phyloP scores from a whole-genome alignment of 2,888 invertebrate species.

The Sceliomorpha sp. region DNA sequence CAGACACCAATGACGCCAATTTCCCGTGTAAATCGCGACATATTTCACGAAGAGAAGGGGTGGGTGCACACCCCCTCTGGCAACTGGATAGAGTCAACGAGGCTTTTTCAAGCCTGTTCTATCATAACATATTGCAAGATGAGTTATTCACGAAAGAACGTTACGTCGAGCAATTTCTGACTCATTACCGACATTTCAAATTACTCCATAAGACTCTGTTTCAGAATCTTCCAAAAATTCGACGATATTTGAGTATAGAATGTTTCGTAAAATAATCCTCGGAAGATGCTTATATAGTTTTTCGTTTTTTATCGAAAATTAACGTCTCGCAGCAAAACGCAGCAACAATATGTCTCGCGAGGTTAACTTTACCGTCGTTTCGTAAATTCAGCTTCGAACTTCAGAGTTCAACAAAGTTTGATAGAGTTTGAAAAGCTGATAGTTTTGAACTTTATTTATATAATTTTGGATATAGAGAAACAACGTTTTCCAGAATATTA shows the following conservation, averaged over 20 bases:
- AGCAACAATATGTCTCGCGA: too few relatives aligned
- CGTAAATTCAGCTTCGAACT: constrained; percentile 5
- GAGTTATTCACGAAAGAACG: constrained; percentile 29
- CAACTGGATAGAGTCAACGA: constrained; percentile 1
- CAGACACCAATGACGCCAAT: constrained; percentile 79
- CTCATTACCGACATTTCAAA: too few relatives aligned
- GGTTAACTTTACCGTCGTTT: constrained; percentile 25
- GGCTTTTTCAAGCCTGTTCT: constrained; percentile 5
- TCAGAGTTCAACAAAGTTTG: constrained; percentile 16
- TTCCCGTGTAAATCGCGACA: constrained; percentile 80
- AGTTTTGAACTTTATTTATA: constrained; percentile 9
- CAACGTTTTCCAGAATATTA: background rate
- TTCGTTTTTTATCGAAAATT: too few relatives aligned
- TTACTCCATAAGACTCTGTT: too few relatives aligned
- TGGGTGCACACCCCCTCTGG: constrained; percentile 36
- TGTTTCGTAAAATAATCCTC: too few relatives aligned
- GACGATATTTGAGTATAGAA: too few relatives aligned
- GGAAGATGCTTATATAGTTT: too few relatives aligned
- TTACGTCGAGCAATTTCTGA: too few relatives aligned
- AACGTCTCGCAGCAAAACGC: too few relatives aligned
- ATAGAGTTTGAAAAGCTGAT: constrained; percentile 15
- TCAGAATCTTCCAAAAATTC: too few relatives aligned
- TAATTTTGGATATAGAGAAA: too few relatives aligned
- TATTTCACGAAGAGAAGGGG: constrained; percentile 73
- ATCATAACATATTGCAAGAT: constrained; percentile 8